These are phyloP conservation scores for Urocolius indicus DNA, from an alignment of 2,113 vertebrate species.

Conservation along the genomic window DNA sequence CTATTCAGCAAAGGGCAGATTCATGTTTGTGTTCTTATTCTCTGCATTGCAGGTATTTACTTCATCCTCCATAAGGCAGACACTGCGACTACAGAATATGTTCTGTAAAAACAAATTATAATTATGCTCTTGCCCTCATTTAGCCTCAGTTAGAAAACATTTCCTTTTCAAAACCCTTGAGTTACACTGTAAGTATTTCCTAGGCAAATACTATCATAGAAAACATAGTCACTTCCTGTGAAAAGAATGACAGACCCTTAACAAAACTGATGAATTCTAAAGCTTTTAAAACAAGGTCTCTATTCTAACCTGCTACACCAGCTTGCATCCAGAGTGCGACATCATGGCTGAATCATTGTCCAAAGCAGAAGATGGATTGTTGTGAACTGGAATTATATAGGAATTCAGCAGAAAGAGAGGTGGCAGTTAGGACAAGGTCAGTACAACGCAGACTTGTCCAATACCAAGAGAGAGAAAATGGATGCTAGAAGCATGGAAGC, in stretches of 20 bases:
- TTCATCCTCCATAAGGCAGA: background rate
- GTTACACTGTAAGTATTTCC: background rate
- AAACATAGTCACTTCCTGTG: background rate
- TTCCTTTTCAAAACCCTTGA: background rate
- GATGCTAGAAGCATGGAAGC: background rate
- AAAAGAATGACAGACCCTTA: background rate
- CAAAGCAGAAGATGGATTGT: background rate
- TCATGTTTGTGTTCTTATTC: background rate
- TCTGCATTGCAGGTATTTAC: slow-evolving; percentile 29
- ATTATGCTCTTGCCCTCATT: background rate
- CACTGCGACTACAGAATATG: accelerated
- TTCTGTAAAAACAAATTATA: background rate
- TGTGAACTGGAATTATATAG: background rate
- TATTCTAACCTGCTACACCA: background rate
- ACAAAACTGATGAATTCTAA: background rate
- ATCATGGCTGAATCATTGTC: background rate
- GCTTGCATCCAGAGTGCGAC: background rate
- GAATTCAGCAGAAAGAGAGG: background rate
- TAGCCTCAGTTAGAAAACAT: background rate
- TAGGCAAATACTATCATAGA: background rate
- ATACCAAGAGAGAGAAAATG: background rate
- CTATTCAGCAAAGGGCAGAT: background rate
- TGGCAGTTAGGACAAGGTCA: background rate
- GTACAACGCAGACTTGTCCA: background rate
- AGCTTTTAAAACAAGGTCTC: background rate